Conservation (phyloP, 2,888 invertebrate genomes). For the Trileptium ribeirensis region DNA sequence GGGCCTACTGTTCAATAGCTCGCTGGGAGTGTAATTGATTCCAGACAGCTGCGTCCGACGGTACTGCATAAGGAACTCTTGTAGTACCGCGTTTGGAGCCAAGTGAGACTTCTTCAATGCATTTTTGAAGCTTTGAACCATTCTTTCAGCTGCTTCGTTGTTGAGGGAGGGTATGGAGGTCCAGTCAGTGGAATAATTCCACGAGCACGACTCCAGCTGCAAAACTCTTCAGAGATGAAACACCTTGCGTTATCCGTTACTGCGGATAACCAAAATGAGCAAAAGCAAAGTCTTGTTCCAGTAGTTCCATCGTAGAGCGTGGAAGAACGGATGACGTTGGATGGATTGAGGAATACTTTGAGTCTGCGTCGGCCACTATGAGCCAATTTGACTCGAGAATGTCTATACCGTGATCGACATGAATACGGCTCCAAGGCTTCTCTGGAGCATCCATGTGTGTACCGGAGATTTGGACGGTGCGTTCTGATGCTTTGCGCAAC, state of each 20-base stretch:
- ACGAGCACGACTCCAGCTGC: background rate
- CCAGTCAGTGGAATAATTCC: constrained; percentile 23
- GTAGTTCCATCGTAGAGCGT: constrained; percentile 28
- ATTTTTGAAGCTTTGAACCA: constrained; percentile 36
- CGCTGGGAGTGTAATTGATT: constrained; percentile 21
- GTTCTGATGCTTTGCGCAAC: constrained; percentile 13
- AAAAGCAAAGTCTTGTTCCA: constrained; percentile 34
- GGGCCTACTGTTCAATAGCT: constrained; percentile 19
- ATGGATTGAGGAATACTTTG: constrained; percentile 8
- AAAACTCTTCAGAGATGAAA: constrained; percentile 26
- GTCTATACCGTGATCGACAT: constrained; percentile 42
- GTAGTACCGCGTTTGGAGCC: constrained; percentile 23
- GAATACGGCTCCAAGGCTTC: constrained; percentile 41
- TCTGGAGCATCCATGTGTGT: constrained; percentile 40
- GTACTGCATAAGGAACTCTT: constrained; percentile 28
- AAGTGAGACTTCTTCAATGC: constrained; percentile 25
- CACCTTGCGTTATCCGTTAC: constrained; percentile 37
- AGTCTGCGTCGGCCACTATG: background rate
- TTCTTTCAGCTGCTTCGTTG: constrained; percentile 21
- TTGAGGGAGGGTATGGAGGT: constrained; percentile 38
- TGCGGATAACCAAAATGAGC: constrained; percentile 36
- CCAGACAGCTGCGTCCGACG: constrained; percentile 7
- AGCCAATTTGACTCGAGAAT: constrained; percentile 24
- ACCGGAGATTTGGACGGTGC: constrained; percentile 30
- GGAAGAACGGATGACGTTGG: constrained; percentile 14